Percentiles rank a stretch among this genome's conserved stretches.
Conservation (phyloP, 1,140 invertebrate genomes). For the Trichogramma pretiosum region DNA sequence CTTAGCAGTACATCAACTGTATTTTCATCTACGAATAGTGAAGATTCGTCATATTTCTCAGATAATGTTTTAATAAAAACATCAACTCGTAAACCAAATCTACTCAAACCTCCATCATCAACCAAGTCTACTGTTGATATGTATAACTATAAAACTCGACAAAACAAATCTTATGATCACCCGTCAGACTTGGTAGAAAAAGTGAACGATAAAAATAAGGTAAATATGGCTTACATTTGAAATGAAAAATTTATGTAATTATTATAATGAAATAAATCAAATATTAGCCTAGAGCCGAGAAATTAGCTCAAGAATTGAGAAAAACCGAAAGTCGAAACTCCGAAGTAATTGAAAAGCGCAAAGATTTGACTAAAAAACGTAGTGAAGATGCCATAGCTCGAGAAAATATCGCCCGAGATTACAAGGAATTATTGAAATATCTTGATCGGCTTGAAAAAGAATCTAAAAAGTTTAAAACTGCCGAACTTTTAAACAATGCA, state of each 20-base stretch:
- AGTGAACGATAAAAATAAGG: slow-evolving; percentile 29
- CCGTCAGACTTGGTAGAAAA: slow-evolving; percentile 34
- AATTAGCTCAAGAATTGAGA: slow-evolving; percentile 29
- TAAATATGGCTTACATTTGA: slow-evolving; percentile 24
- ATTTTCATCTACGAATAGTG: slow-evolving; percentile 30
- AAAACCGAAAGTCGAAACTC: slow-evolving; percentile 21
- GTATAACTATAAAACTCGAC: slow-evolving; percentile 32
- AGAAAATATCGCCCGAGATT: slow-evolving; percentile 43
- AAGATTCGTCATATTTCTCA: slow-evolving; percentile 40
- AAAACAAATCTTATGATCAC: slow-evolving; percentile 29
- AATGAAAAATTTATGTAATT: slow-evolving; percentile 26
- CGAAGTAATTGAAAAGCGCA: slow-evolving; percentile 22
- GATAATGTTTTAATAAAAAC: slow-evolving; percentile 18
- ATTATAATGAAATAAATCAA: slow-evolving; percentile 3
- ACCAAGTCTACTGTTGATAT: slow-evolving; percentile 33
- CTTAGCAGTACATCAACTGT: slow-evolving; percentile 23
- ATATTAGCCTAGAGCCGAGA: slow-evolving; percentile 32
- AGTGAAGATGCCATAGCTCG: slow-evolving; percentile 43
- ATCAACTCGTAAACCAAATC: slow-evolving; percentile 23
- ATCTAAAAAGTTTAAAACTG: slow-evolving; percentile 37
- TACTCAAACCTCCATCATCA: slow-evolving; percentile 15
- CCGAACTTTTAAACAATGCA: slow-evolving; percentile 18
- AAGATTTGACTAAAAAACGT: slow-evolving; percentile 31
- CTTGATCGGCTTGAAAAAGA: slow-evolving; percentile 29
- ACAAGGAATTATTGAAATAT: slow-evolving; percentile 40